Evolutionary conservation across 2,797 vertebrate species (phyloP), one percentile per base, ranked within the genome.

Genomic region (Calcarius lapponicus): DNA sequence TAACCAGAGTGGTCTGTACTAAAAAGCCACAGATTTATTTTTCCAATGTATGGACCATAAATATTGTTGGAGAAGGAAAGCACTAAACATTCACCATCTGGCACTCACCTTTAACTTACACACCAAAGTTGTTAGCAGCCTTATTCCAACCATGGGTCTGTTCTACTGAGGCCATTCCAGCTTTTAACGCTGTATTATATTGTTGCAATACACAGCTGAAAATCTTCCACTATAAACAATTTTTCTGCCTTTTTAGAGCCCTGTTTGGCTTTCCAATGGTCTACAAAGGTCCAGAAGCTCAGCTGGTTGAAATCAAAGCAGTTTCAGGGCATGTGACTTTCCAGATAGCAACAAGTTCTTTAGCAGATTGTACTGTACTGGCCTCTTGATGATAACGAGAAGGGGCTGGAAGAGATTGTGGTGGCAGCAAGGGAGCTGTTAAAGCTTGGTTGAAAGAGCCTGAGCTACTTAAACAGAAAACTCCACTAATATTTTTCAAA

Each of bases 271-370:
- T 80, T 61, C 22, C 36, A 84, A 90, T 42, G 34, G 38, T 48
- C 80, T 64, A 42, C 71, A 81, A 90, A 92, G n/a, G 29, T 36
- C 70, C 70, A 80, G 57, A 84, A 88, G 48, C 53, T 90, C 78
- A 93, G 71, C 48, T 87, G 86, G 22, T 54, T 29, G 80, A 86
- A 93, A 92, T 76, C 91, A 92, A 76, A 79, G 85, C 51, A 66
- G 64, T 9, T 75, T 83, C 54, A 83, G 58, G 43, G 54, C 31
- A 80, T 11, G 29, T 78, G 53, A 80, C 45, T 57, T 65, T 73
- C 64, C 76, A 73, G 76, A 75, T 7, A 90, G 65, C 51, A 51
- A 20, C 24, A 93, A 57, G 50, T 40, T 69, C 72, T 51, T 47
- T 26, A 74, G 57, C 54, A 93, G 73, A 81, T 51, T 0, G 0